These are phyloP conservation scores for Drosophila busckii DNA, from an alignment of 1,140 invertebrate genomes.

Conservation along the genomic window DNA sequence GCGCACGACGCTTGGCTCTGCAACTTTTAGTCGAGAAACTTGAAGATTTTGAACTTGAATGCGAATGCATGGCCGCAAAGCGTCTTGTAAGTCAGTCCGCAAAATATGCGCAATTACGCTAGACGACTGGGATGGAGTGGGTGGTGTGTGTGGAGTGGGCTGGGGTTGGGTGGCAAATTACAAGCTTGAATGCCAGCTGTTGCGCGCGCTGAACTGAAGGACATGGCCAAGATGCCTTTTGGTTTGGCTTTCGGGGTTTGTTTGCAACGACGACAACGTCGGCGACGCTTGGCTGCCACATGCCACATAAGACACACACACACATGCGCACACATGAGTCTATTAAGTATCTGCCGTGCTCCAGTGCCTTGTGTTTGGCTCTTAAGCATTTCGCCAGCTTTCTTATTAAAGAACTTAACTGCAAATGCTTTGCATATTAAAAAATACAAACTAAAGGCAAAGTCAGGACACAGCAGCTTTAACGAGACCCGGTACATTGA, in stretches of 20 bases:
- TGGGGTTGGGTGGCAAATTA: constrained; percentile 50
- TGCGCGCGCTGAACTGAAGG: constrained; percentile 47
- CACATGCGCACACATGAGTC: too few relatives aligned
- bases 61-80: constrained; percentile 24
- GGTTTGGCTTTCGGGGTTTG: constrained; percentile 8
- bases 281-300: constrained; percentile 29
- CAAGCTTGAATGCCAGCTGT: constrained; percentile 45
- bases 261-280: constrained; percentile 3
- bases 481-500: too few relatives aligned
- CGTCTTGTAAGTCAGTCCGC: constrained; percentile 34
- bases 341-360: too few relatives aligned
- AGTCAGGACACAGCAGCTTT: too few relatives aligned
- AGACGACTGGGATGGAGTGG: background rate
- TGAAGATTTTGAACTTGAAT: constrained; percentile 5
- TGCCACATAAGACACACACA: constrained; percentile 4
- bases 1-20: too few relatives aligned
- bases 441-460: too few relatives aligned
- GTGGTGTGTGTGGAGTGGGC: background rate
- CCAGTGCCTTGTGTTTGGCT: too few relatives aligned
- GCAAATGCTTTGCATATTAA: too few relatives aligned
- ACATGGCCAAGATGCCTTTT: constrained; percentile 9
- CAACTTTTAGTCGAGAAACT: constrained; percentile 6
- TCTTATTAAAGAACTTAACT: too few relatives aligned
- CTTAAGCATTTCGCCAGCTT: too few relatives aligned
- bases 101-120: constrained; percentile 58